Conservation (phyloP, 2,797 vertebrate genomes). For the Pteronotus mesoamericanus region DNA sequence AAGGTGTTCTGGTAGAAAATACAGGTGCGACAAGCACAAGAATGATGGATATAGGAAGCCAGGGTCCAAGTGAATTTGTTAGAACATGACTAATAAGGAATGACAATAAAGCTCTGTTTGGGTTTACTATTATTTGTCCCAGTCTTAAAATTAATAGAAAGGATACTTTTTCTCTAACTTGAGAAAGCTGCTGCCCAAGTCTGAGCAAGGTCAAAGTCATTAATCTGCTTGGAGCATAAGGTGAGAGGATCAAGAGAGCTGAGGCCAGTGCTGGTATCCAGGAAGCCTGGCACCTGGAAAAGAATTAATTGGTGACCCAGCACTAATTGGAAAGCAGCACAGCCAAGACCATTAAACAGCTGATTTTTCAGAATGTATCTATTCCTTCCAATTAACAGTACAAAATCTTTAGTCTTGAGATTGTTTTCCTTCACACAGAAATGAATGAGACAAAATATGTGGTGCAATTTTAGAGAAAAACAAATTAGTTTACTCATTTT, state of each 20-base stretch:
- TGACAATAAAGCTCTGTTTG: neutral
- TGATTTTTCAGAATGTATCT: constrained; percentile 69
- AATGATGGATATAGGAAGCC: neutral
- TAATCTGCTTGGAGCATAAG: constrained; percentile 71
- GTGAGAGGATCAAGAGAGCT: constrained; percentile 71
- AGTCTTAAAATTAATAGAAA: neutral
- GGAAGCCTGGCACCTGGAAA: constrained; percentile 76
- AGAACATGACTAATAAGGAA: neutral
- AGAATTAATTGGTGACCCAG: constrained; percentile 80
- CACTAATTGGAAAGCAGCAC: constrained; percentile 67
- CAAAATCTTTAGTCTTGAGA: constrained; percentile 57
- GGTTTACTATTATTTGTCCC: neutral
- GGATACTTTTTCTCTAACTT: constrained; percentile 51
- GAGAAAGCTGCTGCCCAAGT: constrained; percentile 39
- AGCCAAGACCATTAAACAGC: constrained; percentile 69
- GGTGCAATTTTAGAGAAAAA: constrained; percentile 54
- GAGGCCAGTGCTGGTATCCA: constrained; percentile 51
- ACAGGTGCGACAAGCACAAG: neutral
- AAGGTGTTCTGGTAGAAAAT: neutral
- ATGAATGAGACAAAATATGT: constrained; percentile 51
- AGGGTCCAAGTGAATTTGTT: neutral
- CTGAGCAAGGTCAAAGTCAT: constrained; percentile 70
- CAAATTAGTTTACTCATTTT: constrained; percentile 9
- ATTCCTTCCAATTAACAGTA: constrained; percentile 73
- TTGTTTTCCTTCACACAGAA: constrained; percentile 56